Base-by-base conservation (phyloP, 92 coral and sea anemone genomes). In the Muricea muricata region DNA sequence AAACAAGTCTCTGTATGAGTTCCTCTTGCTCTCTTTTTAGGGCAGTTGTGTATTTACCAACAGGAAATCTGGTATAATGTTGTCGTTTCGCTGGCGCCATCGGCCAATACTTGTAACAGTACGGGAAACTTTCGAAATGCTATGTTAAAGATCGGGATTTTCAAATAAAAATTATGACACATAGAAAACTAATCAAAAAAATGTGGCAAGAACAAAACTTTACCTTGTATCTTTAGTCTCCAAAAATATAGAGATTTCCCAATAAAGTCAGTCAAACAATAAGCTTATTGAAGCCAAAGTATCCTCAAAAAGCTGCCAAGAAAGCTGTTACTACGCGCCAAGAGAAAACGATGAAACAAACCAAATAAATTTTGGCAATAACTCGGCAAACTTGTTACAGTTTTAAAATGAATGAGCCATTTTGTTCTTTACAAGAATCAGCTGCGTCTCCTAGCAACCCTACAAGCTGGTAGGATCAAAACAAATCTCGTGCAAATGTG, bases 251-350 rank as follows among this genome's bases (percentile, higher is more conserved):
- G 24, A 52, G 3, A 52, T 52, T 52, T 52, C 60, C 6, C 24
- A 52, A 52, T 23, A 52, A 1, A 0, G 23, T 9, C 8, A 23
- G 18, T 52, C 60, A 52, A 25, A 25, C 60, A 18, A 52, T 52
- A 25, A 52, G 60, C 60, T 25, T 52, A 52, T 52, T 52, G 60
- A 52, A 52, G 60, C 60, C 60, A 52, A 52, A 52, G 20, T 52
- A 52, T 52, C n/a, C n/a, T n/a, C n/a, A n/a, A n/a, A n/a, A n/a
- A n/a, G n/a, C n/a, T n/a, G n/a, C n/a, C n/a, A n/a, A n/a, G n/a
- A n/a, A n/a, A n/a, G n/a, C n/a, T n/a, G n/a, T n/a, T n/a, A n/a
- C n/a, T n/a, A n/a, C n/a, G n/a, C n/a, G n/a, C n/a, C n/a, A n/a
- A n/a, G n/a, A n/a, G n/a, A n/a, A n/a, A n/a, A n/a, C n/a, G n/a